These are phyloP conservation scores for Oxyura jamaicensis DNA, from an alignment of 2,113 vertebrate species.

Conservation along the genomic window DNA sequence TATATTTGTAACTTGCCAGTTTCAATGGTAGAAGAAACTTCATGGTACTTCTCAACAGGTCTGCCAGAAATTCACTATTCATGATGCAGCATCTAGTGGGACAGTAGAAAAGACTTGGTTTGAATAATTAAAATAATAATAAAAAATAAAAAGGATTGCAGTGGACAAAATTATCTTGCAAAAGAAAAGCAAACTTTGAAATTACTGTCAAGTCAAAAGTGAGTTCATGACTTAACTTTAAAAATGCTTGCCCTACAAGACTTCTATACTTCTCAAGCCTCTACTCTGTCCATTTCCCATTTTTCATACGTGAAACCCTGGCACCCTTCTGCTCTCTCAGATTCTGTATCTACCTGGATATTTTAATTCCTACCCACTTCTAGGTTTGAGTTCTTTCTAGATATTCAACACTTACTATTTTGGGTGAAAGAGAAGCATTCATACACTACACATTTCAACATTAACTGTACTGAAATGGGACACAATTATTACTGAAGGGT, in stretches of 20 bases:
- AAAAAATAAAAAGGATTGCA: fast-evolving
- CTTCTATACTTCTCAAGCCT: neutral
- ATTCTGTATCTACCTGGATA: neutral
- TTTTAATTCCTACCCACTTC: neutral
- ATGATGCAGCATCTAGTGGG: neutral
- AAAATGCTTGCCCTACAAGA: neutral
- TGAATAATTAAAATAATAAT: neutral
- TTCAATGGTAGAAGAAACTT: neutral
- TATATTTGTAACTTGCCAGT: neutral
- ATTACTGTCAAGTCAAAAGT: neutral
- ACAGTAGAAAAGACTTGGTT: neutral
- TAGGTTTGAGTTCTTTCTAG: neutral
- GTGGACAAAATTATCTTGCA: fast-evolving
- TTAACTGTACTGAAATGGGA: neutral
- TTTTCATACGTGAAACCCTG: neutral
- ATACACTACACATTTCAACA: neutral
- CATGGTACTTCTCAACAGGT: neutral
- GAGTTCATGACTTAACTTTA: neutral
- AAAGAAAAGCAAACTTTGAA: neutral
- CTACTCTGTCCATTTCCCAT: neutral
- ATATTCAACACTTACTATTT: neutral
- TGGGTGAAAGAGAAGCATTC: neutral
- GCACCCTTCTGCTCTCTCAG: neutral
- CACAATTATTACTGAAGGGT: neutral
- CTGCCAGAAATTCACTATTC: neutral